Conservation (phyloP, 2,113 vertebrate genomes). For the Labeo catla region DNA sequence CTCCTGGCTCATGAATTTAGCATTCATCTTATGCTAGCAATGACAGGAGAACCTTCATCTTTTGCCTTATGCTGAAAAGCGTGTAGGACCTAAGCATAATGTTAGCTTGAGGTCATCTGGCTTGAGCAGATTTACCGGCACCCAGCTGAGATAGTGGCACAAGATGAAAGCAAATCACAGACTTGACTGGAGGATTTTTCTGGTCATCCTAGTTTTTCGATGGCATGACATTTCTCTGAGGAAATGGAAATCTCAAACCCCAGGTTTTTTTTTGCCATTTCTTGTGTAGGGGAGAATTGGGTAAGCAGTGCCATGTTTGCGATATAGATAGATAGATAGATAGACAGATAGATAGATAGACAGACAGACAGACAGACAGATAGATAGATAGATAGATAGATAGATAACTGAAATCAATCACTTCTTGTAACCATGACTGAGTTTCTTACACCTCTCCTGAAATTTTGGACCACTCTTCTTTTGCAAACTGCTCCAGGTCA, state of each 20-base stretch:
- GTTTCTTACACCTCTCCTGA: too few species aligned
- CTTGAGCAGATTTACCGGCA: conserved; percentile 1
- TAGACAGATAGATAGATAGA: too few species aligned
- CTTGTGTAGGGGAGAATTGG: not conserved
- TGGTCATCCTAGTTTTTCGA: conserved; percentile 21
- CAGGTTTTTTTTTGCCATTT: not conserved
- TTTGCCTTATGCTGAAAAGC: not conserved
- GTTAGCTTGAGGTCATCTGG: conserved; percentile 15
- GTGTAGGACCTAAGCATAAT: conserved; percentile 15
- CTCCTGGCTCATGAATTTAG: not conserved
- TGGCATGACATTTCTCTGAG: not conserved
- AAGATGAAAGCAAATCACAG: conserved; percentile 32
- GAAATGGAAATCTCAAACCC: not conserved
- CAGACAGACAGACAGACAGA: too few species aligned
- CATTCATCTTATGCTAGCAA: not conserved
- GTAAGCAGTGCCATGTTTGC: not conserved
- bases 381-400: too few species aligned
- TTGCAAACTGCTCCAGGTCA: too few species aligned
- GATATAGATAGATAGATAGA: too few species aligned
- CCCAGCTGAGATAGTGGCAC: conserved; percentile 20
- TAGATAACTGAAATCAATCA: too few species aligned
- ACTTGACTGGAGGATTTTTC: conserved; percentile 7
- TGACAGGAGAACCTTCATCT: conserved; percentile 8
- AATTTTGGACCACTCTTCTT: too few species aligned
- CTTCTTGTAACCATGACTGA: too few species aligned